Conservation (phyloP, 2,888 invertebrate genomes). For the Strigamia crassipes region DNA sequence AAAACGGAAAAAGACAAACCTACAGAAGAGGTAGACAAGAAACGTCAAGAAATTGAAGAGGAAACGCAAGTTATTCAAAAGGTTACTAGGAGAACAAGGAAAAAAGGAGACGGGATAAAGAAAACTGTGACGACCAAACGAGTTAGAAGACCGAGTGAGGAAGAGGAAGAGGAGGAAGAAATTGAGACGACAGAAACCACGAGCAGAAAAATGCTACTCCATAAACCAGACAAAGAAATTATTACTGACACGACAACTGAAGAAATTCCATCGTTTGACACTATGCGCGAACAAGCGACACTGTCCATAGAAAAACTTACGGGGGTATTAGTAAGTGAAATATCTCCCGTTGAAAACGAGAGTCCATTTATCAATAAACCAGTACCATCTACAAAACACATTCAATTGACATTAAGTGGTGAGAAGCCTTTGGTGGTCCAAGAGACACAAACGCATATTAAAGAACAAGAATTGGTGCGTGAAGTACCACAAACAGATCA, state of each 20-base stretch:
- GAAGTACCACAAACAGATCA: conserved; percentile 12
- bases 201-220: neutral
- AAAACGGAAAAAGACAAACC: neutral
- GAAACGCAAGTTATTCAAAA: neutral
- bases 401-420: conserved; percentile 30
- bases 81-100: neutral
- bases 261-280: conserved; percentile 15
- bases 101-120: neutral
- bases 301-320: neutral
- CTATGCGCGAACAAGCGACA: conserved; percentile 47
- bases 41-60: neutral
- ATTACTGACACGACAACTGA: conserved; percentile 40
- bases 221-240: neutral
- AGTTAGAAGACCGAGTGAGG: neutral
- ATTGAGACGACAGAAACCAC: neutral
- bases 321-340: conserved; percentile 18
- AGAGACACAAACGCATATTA: conserved; percentile 44
- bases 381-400: conserved; percentile 45
- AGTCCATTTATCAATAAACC: neutral
- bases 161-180: conserved; percentile 38
- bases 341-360: neutral
- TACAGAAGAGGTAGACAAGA: neutral
- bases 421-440: conserved; percentile 47
- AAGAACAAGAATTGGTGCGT: conserved; percentile 33
- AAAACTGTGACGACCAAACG: neutral